Base-by-base conservation (phyloP, 2,113 vertebrate genomes). In the Cyprinodon brontotheroides region DNA sequence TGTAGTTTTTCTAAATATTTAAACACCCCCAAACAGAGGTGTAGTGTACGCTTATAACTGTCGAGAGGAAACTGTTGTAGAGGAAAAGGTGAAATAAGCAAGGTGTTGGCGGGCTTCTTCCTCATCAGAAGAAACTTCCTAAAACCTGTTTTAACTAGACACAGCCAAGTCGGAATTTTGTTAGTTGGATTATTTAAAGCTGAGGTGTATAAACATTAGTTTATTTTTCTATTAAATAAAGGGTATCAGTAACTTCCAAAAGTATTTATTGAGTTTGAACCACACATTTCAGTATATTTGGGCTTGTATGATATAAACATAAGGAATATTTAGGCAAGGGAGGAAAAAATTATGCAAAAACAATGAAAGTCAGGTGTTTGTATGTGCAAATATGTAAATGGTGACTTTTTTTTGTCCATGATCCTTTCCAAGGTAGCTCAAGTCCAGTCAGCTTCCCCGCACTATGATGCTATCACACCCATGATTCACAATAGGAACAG, bases 51-150 rank as follows among this genome's bases (percentile, higher is more conserved):
- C 65, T 4, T 6, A 68, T 41, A 80, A 74, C 36, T 53, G 64
- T 69, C 1, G 38, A 85, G 59, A 72, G 84, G 87, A 89, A 89
- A 82, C 85, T 39, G 61, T 43, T 14, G 48, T 65, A 43, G 77
- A 87, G 89, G 79, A 90, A 43, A 75, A 15, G 47, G 20, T 57
- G 20, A 63, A 70, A 72, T 20, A 6, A 68, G 39, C n/a, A 9
- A 71, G 39, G 38, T 48, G 48, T 45, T 37, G 1, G 38, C 36
- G 80, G 14, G 17, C 43, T 87, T 89, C 89, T 86, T 91, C 88
- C 86, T 85, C 88, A 82, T 84, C 70, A 48, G 12, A 61, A 17
- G 11, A 59, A 6, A 86, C 70, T 86, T 89, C 80, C 77, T 78
- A 60, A 74, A 68, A 36, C 57, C 9, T 20, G 72, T 70, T 47